These are phyloP conservation scores for Epinephelus malabaricus DNA, from an alignment of 2,797 vertebrate genomes.

Conservation along the genomic window DNA sequence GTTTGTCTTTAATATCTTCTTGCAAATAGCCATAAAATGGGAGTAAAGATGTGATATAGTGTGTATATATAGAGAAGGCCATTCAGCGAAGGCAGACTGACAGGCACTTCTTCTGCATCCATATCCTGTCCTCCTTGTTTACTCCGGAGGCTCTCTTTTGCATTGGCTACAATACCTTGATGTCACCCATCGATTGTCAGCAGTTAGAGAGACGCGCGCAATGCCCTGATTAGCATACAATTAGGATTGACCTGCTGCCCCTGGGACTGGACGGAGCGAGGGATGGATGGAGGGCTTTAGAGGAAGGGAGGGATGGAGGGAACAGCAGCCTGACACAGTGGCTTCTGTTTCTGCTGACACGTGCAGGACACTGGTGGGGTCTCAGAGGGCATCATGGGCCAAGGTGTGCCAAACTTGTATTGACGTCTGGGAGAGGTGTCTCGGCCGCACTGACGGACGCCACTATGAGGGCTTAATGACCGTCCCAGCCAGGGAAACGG, in stretches of 20 bases:
- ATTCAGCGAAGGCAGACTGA: conserved; percentile 41
- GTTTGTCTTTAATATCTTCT: not conserved
- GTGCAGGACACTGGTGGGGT: conserved; percentile 73
- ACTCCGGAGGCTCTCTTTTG: conserved; percentile 77
- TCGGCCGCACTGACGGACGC: conserved; percentile 71
- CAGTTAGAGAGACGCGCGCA: conserved; percentile 79
- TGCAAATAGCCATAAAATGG: conserved; percentile 17
- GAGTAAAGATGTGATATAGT: conserved; percentile 19
- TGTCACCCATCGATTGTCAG: conserved; percentile 84
- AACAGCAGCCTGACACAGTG: conserved; percentile 74
- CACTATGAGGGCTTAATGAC: conserved; percentile 78
- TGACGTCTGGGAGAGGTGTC: conserved; percentile 79
- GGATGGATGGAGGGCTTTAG: conserved; percentile 70
- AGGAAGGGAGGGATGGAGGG: conserved; percentile 45
- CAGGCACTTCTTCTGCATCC: conserved; percentile 54
- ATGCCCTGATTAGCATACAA: conserved; percentile 87
- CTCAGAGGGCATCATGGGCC: conserved; percentile 78
- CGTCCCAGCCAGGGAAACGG: conserved; percentile 38
- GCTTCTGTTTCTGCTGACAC: conserved; percentile 85
- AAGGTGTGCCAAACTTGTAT: conserved; percentile 84
- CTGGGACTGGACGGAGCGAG: conserved; percentile 72
- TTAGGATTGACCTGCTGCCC: conserved; percentile 84
- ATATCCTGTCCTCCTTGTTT: conserved; percentile 75
- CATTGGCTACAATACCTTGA: conserved; percentile 81
- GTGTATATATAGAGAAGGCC: conserved; percentile 15